These are phyloP conservation scores for Bucco capensis DNA, from an alignment of 2,113 vertebrate species.

Conservation along the genomic window DNA sequence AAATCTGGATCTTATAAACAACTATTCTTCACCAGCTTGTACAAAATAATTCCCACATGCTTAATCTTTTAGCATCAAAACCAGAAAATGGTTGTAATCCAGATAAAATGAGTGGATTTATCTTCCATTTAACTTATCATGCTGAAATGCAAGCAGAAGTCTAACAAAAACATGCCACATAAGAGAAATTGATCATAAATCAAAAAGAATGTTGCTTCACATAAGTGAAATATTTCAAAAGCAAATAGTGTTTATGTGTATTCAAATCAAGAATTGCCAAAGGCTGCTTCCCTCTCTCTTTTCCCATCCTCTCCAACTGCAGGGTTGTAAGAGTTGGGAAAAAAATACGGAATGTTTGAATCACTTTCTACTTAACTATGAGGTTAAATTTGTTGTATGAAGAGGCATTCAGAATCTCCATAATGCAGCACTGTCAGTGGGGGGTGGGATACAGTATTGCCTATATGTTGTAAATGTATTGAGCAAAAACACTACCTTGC, in stretches of 20 bases:
- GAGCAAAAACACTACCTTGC: background rate
- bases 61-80: background rate
- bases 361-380: background rate
- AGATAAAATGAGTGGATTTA: background rate
- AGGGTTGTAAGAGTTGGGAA: background rate
- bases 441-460: background rate
- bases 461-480: fast-evolving
- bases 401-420: background rate
- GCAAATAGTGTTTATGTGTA: background rate
- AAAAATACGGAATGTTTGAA: background rate
- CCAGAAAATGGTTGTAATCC: background rate
- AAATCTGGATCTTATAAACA: background rate
- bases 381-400: background rate
- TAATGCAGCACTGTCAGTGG: background rate
- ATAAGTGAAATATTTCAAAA: background rate
- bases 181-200: background rate
- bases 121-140: background rate
- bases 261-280: background rate
- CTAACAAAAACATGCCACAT: background rate
- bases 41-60: background rate
- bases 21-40: background rate
- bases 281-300: background rate
- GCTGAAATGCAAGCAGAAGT: background rate
- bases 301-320: background rate
- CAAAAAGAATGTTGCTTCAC: background rate